These are phyloP conservation scores for Eugnorisma glareosa DNA, from an alignment of 2,888 invertebrate species.

Conservation along the genomic window DNA sequence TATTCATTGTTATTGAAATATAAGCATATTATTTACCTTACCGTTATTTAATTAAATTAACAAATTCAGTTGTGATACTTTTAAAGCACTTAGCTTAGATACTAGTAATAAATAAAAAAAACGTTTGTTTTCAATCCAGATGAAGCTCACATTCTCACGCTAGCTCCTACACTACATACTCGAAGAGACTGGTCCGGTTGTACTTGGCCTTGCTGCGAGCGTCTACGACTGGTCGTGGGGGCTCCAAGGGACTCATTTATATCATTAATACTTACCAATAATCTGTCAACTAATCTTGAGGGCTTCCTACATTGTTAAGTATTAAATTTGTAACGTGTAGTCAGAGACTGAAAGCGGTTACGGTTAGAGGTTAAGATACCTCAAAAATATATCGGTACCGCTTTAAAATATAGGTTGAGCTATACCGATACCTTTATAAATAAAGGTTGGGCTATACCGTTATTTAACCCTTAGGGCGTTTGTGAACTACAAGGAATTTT, in stretches of 20 bases:
- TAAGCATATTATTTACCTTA: background rate
- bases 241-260: slow-evolving; percentile 54
- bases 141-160: slow-evolving; percentile 2
- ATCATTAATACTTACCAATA: slow-evolving; percentile 1
- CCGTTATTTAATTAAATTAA: background rate
- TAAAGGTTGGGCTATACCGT: no score
- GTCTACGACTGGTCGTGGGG: slow-evolving; percentile 72
- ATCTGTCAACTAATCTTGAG: slow-evolving; percentile 9
- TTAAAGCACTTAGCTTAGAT: no score
- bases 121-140: background rate
- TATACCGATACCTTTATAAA: no score
- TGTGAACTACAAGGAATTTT: no score
- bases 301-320: slow-evolving; percentile 10
- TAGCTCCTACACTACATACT: slow-evolving; percentile 71
- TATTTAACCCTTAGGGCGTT: no score
- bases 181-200: slow-evolving; percentile 78
- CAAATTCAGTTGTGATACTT: background rate
- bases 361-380: no score
- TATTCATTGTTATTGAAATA: background rate
- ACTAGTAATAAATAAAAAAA: background rate
- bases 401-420: no score
- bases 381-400: no score
- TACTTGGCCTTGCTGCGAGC: slow-evolving; percentile 79
- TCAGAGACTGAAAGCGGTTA: no score
- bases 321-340: background rate